A percentile compares a stretch with the other conserved stretches of the same genome.
Conservation (phyloP, 2,797 vertebrate genomes). For the Ceryle rudis region DNA sequence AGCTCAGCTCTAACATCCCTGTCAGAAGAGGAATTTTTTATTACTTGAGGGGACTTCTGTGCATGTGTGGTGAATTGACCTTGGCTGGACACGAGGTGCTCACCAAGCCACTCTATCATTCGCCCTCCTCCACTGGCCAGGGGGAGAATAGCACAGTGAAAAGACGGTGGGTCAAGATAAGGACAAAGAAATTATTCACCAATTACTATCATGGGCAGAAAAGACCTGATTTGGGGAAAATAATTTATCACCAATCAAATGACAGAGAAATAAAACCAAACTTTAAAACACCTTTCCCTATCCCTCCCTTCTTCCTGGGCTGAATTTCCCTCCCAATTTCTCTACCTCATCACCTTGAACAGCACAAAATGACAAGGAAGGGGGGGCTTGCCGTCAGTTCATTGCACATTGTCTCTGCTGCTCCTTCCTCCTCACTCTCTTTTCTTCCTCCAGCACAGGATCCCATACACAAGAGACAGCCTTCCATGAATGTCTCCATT, state of each 20-base stretch:
- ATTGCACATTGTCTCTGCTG: fast-evolving
- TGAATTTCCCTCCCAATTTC: background rate
- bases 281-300: fast-evolving
- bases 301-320: background rate
- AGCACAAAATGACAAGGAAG: fast-evolving
- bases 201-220: background rate
- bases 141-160: background rate
- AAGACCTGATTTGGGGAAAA: background rate
- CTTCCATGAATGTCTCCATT: background rate
- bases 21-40: background rate
- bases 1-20: background rate
- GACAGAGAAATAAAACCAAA: background rate
- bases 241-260: background rate
- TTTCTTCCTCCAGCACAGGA: background rate
- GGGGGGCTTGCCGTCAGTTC: background rate
- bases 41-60: background rate
- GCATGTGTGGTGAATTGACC: background rate
- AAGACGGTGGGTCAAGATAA: background rate
- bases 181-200: background rate
- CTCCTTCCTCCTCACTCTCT: background rate
- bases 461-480: background rate
- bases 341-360: fast-evolving
- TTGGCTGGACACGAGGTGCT: background rate
- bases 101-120: background rate
- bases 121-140: background rate